Evolutionary conservation across 2,113 vertebrate species (phyloP).

Genomic region (Lichenostomus cassidix): DNA sequence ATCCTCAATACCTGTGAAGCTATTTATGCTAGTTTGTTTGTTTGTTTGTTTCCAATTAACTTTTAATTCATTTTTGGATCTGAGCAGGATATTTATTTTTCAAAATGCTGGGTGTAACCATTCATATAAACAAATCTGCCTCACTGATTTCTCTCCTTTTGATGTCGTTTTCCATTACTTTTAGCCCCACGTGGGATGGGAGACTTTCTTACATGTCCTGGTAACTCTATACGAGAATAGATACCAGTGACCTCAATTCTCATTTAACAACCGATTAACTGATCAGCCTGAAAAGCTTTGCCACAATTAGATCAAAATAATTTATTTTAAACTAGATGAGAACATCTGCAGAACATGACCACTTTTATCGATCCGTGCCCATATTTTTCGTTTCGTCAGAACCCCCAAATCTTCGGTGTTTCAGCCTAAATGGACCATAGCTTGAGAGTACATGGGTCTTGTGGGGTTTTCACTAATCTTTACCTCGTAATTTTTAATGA

Average conservation of each 20-base stretch:
- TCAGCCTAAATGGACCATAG: not conserved
- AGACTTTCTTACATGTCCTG: not conserved
- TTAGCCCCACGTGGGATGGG: not conserved
- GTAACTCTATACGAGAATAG: not conserved
- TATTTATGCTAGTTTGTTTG: conserved; percentile 11
- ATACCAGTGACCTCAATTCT: not conserved
- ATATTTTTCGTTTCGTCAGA: not conserved
- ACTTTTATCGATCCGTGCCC: not conserved
- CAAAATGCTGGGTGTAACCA: conserved; percentile 41
- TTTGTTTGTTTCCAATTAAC: conserved; percentile 60
- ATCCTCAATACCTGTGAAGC: conserved; percentile 54
- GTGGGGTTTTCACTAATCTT: not conserved
- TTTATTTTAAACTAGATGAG: not conserved
- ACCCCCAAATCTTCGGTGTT: not conserved
- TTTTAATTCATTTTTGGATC: conserved; percentile 39
- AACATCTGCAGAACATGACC: not conserved
- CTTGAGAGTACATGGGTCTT: not conserved
- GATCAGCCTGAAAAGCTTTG: not conserved
- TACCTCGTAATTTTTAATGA: not conserved
- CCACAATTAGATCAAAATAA: not conserved
- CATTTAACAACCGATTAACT: not conserved
- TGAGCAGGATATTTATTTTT: conserved; percentile 42
- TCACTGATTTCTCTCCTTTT: conserved; percentile 29
- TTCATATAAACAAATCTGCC: conserved; percentile 45
- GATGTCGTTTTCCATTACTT: conserved; percentile 41